A percentile compares a stretch with the other conserved stretches of the same genome.
phyloP scores from a whole-genome alignment of 53 echinoderm and acorn worm genomes.

The Astropecten irregularis region DNA sequence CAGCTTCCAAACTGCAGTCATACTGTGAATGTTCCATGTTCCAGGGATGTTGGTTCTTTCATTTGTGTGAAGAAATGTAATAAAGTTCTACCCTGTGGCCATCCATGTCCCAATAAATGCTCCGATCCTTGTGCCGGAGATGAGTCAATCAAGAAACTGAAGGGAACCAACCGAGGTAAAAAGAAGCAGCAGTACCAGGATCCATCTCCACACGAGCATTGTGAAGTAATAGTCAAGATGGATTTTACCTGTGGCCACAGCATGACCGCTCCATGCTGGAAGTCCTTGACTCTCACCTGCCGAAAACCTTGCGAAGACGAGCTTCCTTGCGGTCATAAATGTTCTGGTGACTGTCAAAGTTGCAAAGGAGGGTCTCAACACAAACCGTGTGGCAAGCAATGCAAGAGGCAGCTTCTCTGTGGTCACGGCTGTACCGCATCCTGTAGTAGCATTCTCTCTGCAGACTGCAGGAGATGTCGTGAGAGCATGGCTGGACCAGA shows the following conservation, averaged over 20 bases:
- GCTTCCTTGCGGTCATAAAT: conserved; percentile 50
- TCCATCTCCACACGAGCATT: background rate
- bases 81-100: conserved; percentile 68
- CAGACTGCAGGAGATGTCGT: conserved; percentile 39
- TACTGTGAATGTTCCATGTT: conserved; percentile 38
- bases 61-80: conserved; percentile 60
- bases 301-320: conserved; percentile 8
- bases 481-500: background rate
- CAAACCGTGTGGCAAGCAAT: conserved; percentile 54
- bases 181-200: too few relatives aligned
- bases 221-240: conserved; percentile 16
- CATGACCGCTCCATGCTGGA: conserved; percentile 24
- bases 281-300: background rate
- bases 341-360: conserved; percentile 59
- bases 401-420: conserved; percentile 74
- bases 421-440: conserved; percentile 64
- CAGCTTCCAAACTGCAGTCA: conserved; percentile 65
- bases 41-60: conserved; percentile 21
- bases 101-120: conserved; percentile 73
- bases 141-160: background rate
- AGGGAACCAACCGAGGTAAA: too few relatives aligned
- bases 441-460: conserved; percentile 52
- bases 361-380: conserved; percentile 75
- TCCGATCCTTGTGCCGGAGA: conserved; percentile 17
- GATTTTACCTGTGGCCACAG: conserved; percentile 39